Evolutionary conservation across 1,140 invertebrate genomes (phyloP), one percentile per base, ranked within the genome.

Genomic region (Drosophila rufa): DNA sequence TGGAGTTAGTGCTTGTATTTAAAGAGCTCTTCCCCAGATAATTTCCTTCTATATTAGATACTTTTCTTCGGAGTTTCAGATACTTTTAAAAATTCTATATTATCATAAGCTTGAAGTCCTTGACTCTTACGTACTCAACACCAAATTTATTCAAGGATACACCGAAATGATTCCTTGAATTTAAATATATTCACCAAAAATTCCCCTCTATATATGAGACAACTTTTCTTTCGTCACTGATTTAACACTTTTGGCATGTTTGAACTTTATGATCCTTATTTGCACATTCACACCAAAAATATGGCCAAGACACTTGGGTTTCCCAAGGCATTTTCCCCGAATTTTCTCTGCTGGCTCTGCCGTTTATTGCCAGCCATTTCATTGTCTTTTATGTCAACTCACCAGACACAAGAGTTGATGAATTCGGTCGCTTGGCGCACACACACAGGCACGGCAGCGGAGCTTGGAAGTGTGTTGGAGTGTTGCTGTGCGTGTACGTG

Each of bases 361-460:
- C 57, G 30, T 45, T 42, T 59, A 60, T 53, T 43, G 47, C n/a
- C 70, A 30, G 22, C 25, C 25, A 12, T 55, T 46, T 50, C 70
- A 43, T 45, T 75, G 68, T 75, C 57, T 75, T 73, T 75, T 51
- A 74, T 74, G 42, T 46, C 53, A 78, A 79, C 83, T 89, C 86
- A 86, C 83, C 83, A 86, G 83, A 79, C 71, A 71, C 43, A 83
- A 87, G 48, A 77, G 77, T 80, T 69, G 61, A 62, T 50, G 64
- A 73, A 74, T 77, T 70, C 60, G 40, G 33, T 76, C 51, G 64
- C 80, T 68, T 73, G 61, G 59, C 75, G 19, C 38, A n/a, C 47
- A 12, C 57, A 36, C 38, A 40, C 33, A 15, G 5, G n/a, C 57
- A 27, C 53, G 17, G 25, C 25, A 33, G 43, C 19, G 36, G 45